Evolutionary conservation across 2,797 vertebrate species (phyloP).

Genomic region (Enteromius afrohamiltoni): DNA sequence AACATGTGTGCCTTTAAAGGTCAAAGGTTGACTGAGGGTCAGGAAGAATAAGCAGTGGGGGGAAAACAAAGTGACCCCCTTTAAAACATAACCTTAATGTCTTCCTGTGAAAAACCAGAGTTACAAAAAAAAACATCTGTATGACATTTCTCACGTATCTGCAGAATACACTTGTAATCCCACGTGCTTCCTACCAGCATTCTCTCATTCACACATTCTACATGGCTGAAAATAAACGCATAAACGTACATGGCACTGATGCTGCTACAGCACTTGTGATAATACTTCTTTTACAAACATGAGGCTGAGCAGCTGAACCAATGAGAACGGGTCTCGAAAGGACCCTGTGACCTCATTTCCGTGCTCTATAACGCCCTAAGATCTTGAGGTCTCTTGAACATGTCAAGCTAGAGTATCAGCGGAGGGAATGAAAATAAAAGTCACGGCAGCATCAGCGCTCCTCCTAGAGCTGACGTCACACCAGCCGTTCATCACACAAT

Average conservation of each 20-base stretch:
- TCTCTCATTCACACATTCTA: neutral
- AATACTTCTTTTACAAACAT: neutral
- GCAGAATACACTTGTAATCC: neutral
- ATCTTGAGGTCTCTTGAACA: slow-evolving; percentile 5
- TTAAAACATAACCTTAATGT: neutral
- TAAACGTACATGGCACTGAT: neutral
- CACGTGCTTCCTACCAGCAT: neutral
- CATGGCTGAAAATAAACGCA: neutral
- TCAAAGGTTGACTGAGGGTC: slow-evolving; percentile 19
- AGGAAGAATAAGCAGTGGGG: neutral
- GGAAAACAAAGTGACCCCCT: neutral
- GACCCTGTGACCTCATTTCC: slow-evolving; percentile 35
- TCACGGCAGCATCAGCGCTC: slow-evolving; percentile 2
- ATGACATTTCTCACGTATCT: neutral
- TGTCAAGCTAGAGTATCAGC: neutral
- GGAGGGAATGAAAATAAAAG: slow-evolving; percentile 30
- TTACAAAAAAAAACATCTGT: neutral
- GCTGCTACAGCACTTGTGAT: neutral
- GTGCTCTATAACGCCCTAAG: slow-evolving; percentile 22
- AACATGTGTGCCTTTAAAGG: slow-evolving; percentile 42
- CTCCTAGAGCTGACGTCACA: slow-evolving; percentile 22
- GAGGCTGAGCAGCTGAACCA: slow-evolving; percentile 1
- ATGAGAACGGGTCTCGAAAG: neutral
- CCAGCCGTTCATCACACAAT: slow-evolving; percentile 12
- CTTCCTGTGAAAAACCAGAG: neutral